Conservation (phyloP, 1,140 invertebrate genomes). For the Temnothorax curvispinosus region DNA sequence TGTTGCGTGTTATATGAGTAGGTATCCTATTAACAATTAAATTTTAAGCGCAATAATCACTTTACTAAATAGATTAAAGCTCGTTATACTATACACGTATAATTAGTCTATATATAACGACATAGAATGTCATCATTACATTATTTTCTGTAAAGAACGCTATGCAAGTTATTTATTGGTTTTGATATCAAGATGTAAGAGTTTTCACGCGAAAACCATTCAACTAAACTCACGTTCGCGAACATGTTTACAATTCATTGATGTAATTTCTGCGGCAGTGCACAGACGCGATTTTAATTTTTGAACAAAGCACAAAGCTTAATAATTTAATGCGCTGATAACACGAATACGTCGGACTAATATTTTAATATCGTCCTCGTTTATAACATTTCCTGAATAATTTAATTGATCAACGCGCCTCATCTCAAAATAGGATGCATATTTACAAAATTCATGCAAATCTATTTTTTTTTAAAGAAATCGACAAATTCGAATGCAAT, state of each 20-base stretch:
- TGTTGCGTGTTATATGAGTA: not conserved
- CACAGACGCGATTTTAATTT: conserved; percentile 35
- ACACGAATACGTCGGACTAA: conserved; percentile 8
- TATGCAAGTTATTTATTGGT: not conserved
- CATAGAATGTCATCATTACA: not conserved
- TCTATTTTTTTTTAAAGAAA: not conserved
- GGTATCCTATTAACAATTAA: not conserved
- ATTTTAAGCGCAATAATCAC: not conserved
- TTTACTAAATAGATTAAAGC: conserved; percentile 1
- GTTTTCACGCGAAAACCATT: not conserved
- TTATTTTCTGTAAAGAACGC: conserved; percentile 33
- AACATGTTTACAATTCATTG: conserved; percentile 28
- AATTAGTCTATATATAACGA: not conserved
- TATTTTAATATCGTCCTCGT: conserved; percentile 36
- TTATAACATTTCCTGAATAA: conserved; percentile 43
- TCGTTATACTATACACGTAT: no score
- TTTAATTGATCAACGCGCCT: conserved; percentile 35
- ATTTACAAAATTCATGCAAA: not conserved
- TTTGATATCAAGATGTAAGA: not conserved
- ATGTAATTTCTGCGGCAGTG: conserved; percentile 28
- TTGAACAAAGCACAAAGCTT: conserved; percentile 27
- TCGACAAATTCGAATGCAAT: not conserved
- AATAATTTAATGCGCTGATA: conserved; percentile 43
- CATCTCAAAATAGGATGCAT: not conserved
- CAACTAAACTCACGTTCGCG: not conserved